Percentiles rank a stretch among this genome's conserved stretches.
Evolutionary conservation across 2,888 invertebrate species (phyloP).

Genomic region (Coecobrya sp.): DNA sequence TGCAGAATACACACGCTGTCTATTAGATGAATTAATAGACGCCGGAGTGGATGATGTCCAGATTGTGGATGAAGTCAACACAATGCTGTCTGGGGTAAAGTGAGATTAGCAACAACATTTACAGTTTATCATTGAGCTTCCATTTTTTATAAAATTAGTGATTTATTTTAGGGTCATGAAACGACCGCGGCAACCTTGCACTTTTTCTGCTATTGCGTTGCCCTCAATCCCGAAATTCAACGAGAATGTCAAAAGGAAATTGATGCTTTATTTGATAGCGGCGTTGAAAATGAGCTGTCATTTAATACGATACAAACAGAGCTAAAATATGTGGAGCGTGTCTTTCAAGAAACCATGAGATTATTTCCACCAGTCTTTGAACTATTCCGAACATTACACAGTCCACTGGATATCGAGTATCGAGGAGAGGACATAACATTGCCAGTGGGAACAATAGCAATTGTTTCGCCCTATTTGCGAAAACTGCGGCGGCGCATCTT

Average conservation of each 20-base stretch:
- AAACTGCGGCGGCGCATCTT: too few species aligned
- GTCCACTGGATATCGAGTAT: too few species aligned
- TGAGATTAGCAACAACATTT: not conserved
- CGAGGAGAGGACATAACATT: too few species aligned
- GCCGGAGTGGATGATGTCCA: constrained; percentile 41
- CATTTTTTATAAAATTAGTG: too few species aligned
- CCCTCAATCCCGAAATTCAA: constrained; percentile 42
- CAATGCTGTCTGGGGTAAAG: constrained; percentile 38
- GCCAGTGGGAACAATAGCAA: too few species aligned
- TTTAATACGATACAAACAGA: not conserved
- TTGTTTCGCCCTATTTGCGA: too few species aligned
- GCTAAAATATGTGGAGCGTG: constrained; percentile 39
- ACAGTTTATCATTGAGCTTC: not conserved
- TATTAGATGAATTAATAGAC: constrained; percentile 20
- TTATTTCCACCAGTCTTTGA: constrained; percentile 58
- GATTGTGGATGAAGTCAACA: constrained; percentile 62
- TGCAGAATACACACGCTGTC: not conserved
- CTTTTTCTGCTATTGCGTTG: constrained; percentile 41
- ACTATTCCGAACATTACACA: too few species aligned
- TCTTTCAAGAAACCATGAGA: constrained; percentile 46
- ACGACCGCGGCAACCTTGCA: constrained; percentile 32
- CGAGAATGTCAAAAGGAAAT: constrained; percentile 31
- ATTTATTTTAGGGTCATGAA: constrained; percentile 32
- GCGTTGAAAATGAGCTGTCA: not conserved
- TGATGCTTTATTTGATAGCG: not conserved